Conservation (phyloP, 2,113 vertebrate species). For the Eptatretus burgeri region DNA sequence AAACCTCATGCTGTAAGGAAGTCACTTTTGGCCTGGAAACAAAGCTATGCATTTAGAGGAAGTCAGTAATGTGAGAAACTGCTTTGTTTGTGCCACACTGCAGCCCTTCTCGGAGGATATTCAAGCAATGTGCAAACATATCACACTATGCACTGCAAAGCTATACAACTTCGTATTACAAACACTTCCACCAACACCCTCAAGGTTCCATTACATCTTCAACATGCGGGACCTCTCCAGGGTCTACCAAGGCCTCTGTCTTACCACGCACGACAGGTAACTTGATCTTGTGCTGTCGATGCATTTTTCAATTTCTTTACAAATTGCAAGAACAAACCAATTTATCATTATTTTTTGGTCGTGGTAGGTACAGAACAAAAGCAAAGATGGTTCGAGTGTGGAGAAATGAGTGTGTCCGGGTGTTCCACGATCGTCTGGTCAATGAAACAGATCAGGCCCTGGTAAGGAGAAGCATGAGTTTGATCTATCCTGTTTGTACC, state of each 20-base stretch:
- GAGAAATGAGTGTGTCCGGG: constrained; percentile 74
- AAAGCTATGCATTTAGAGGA: too few species aligned
- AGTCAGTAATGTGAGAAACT: too few species aligned
- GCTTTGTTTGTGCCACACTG: too few species aligned
- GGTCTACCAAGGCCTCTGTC: constrained; percentile 41
- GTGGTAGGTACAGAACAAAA: constrained; percentile 34
- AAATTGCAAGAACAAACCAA: neutral
- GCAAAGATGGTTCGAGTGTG: constrained; percentile 63
- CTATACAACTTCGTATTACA: constrained; percentile 42
- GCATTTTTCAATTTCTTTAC: neutral
- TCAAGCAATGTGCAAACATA: constrained; percentile 22
- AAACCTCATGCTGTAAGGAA: too few species aligned
- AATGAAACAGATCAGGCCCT: constrained; percentile 43
- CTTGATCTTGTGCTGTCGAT: neutral
- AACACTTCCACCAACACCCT: constrained; percentile 64
- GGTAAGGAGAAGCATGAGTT: constrained; percentile 19
- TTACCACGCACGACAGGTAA: constrained; percentile 47
- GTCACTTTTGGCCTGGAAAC: too few species aligned
- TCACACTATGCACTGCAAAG: constrained; percentile 46
- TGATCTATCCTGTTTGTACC: too few species aligned
- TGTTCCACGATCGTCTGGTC: constrained; percentile 71
- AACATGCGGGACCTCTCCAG: constrained; percentile 70
- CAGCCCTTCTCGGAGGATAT: constrained; percentile 37
- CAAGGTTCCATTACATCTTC: constrained; percentile 93
- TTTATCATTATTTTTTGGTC: too few species aligned